A percentile compares a stretch with the other conserved stretches of the same genome.
These are phyloP conservation scores for Cephus spinipes DNA, from an alignment of 2,888 invertebrate species.

Conservation along the genomic window DNA sequence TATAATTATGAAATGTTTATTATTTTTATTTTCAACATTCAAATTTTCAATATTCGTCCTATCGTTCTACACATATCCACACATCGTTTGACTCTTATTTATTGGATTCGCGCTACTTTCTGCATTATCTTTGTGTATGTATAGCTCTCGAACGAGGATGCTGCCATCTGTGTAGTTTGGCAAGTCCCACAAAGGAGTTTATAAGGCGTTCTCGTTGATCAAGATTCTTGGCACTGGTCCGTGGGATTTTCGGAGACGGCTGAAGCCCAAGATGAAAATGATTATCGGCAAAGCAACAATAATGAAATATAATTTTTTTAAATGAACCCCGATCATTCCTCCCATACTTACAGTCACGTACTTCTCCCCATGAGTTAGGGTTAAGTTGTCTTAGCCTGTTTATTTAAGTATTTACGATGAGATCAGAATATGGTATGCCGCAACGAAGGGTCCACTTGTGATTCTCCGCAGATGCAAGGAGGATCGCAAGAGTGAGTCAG, in stretches of 20 bases:
- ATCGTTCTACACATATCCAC: background rate
- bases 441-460: slow-evolving; percentile 12
- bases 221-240: background rate
- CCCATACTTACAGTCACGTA: background rate
- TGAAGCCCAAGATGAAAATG: background rate
- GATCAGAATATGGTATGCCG: slow-evolving; percentile 2
- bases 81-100: background rate
- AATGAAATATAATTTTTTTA: background rate
- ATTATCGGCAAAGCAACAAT: background rate
- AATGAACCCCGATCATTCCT: background rate
- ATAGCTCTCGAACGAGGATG: background rate
- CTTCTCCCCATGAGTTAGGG: background rate
- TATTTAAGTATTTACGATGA: background rate
- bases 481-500: slow-evolving; percentile 9
- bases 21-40: background rate
- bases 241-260: background rate
- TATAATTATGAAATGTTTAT: background rate
- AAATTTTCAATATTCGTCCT: background rate
- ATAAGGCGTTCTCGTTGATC: background rate
- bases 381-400: background rate
- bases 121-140: background rate
- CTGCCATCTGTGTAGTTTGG: background rate
- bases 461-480: slow-evolving; percentile 20
- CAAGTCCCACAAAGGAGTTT: background rate
- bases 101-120: background rate